phyloP scores from a whole-genome alignment of 35 echinoderm and acorn worm species.

The Eucidaris tribuloides region DNA sequence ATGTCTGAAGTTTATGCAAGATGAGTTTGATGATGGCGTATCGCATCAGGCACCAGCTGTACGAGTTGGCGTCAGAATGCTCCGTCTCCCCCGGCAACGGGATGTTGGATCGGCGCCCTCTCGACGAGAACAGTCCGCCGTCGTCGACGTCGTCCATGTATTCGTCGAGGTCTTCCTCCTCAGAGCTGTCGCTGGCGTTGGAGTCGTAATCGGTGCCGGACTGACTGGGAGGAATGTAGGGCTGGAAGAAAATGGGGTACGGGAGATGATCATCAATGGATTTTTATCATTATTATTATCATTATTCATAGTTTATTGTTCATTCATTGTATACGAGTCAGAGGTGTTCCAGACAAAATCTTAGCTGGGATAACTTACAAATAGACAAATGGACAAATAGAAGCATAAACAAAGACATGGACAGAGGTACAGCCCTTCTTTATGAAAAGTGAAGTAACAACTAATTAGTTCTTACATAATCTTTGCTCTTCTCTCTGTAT shows the following conservation, averaged over 20 bases:
- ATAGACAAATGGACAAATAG: too few relatives aligned
- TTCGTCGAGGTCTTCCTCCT: constrained; percentile 60
- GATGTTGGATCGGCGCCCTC: background rate
- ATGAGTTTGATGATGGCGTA: constrained; percentile 72
- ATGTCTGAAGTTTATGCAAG: constrained; percentile 67
- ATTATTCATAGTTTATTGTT: too few relatives aligned
- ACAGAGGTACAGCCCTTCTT: too few relatives aligned
- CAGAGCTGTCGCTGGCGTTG: constrained; percentile 80
- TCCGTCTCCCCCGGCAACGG: constrained; percentile 49
- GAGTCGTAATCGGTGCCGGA: constrained; percentile 86
- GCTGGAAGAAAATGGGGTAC: constrained; percentile 36
- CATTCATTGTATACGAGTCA: too few relatives aligned
- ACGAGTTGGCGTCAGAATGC: constrained; percentile 78
- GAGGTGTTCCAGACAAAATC: too few relatives aligned
- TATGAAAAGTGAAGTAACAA: too few relatives aligned
- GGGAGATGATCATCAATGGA: too few relatives aligned
- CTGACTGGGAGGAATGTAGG: constrained; percentile 66
- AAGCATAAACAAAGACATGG: too few relatives aligned
- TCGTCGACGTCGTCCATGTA: constrained; percentile 60
- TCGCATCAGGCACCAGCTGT: constrained; percentile 98
- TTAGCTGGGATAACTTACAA: too few relatives aligned
- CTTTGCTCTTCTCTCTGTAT: too few relatives aligned
- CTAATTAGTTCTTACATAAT: too few relatives aligned
- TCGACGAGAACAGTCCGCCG: constrained; percentile 4
- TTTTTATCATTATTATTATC: too few relatives aligned